A percentile compares a stretch with the other conserved stretches of the same genome.
Evolutionary conservation across 2,888 invertebrate species (phyloP).

Genomic region (Nephrocerus scutellatus): DNA sequence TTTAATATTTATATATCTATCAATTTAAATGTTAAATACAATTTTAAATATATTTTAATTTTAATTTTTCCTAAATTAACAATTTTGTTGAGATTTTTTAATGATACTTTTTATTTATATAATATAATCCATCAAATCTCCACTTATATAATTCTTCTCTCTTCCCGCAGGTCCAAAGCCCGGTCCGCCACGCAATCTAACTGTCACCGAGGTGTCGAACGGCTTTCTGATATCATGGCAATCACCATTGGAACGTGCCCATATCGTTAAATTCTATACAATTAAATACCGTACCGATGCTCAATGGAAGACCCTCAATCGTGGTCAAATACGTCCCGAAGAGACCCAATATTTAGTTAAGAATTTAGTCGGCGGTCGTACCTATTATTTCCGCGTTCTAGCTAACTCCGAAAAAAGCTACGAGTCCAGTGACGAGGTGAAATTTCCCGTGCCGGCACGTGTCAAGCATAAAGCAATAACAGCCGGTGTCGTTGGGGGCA

Average conservation of each 20-base stretch:
- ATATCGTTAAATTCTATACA: slow-evolving; percentile 79
- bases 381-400: slow-evolving; percentile 86
- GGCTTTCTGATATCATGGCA: slow-evolving; percentile 89
- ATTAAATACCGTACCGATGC: slow-evolving; percentile 88
- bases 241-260: slow-evolving; percentile 71
- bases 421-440: slow-evolving; percentile 81
- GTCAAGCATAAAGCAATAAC: slow-evolving; percentile 94
- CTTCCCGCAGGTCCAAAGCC: slow-evolving; percentile 73
- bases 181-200: slow-evolving; percentile 82
- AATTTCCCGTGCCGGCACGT: slow-evolving; percentile 81
- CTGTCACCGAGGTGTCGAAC: slow-evolving; percentile 81
- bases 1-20: too few species aligned
- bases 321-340: slow-evolving; percentile 80
- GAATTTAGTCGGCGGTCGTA: slow-evolving; percentile 83
- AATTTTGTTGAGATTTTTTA: not conserved
- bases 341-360: slow-evolving; percentile 89
- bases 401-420: slow-evolving; percentile 81
- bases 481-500: slow-evolving; percentile 93
- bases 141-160: slow-evolving; percentile 1
- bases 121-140: not conserved
- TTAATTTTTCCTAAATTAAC: too few species aligned
- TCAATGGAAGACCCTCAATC: slow-evolving; percentile 81
- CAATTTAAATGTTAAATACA: too few species aligned
- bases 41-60: too few species aligned
- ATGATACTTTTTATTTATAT: not conserved